These are phyloP conservation scores for Drosophila hamatofila DNA, from an alignment of 2,888 invertebrate genomes.

Conservation along the genomic window DNA sequence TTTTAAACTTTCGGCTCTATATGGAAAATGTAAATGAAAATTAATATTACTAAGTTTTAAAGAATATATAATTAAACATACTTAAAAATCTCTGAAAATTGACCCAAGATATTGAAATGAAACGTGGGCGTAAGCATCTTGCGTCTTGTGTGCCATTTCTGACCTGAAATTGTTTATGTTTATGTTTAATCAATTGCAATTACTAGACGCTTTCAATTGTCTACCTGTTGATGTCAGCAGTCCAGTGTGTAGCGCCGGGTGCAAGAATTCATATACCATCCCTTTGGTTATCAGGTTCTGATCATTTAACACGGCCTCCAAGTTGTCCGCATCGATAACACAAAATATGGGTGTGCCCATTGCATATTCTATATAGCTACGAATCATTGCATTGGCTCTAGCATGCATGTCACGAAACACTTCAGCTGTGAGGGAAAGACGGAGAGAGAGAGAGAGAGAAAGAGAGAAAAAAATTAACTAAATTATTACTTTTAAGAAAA, in stretches of 20 bases:
- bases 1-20: slow-evolving; percentile 77
- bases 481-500: too few relatives aligned
- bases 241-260: slow-evolving; percentile 75
- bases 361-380: slow-evolving; percentile 68
- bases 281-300: slow-evolving; percentile 72
- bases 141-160: slow-evolving; percentile 80
- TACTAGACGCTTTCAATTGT: neutral
- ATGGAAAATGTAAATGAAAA: neutral
- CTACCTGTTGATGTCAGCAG: slow-evolving; percentile 73
- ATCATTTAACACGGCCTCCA: slow-evolving; percentile 75
- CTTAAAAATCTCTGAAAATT: slow-evolving; percentile 82
- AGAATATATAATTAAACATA: slow-evolving; percentile 23
- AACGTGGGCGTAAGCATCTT: slow-evolving; percentile 82
- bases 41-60: neutral
- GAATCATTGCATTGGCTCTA: slow-evolving; percentile 34
- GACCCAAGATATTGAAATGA: slow-evolving; percentile 80
- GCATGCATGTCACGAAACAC: slow-evolving; percentile 57
- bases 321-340: slow-evolving; percentile 71
- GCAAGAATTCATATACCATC: slow-evolving; percentile 68
- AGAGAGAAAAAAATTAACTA: neutral
- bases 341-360: slow-evolving; percentile 59
- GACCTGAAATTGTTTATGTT: slow-evolving; percentile 45
- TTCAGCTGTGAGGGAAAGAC: slow-evolving; percentile 43
- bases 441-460: neutral
- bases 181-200: neutral